Conservation (phyloP, 2,888 invertebrate genomes). For the Myopa testacea region DNA sequence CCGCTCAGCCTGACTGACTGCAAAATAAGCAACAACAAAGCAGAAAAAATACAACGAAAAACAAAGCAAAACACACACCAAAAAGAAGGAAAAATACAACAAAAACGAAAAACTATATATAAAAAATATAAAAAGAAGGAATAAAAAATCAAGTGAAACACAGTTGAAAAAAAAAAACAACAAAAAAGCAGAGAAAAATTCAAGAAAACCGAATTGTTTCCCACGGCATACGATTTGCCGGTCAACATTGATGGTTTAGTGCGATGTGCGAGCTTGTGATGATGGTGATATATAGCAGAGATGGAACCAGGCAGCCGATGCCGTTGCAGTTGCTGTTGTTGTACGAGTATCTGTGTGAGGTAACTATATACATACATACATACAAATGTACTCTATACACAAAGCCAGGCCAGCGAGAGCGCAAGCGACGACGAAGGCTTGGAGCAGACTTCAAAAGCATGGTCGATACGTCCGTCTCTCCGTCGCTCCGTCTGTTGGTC, state of each 20-base stretch:
- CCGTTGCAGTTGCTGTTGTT: constrained; percentile 7
- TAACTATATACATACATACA: neutral
- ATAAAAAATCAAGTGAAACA: constrained; percentile 53
- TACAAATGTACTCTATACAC: neutral
- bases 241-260: constrained; percentile 68
- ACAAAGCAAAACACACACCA: constrained; percentile 35
- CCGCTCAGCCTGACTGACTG: constrained; percentile 12
- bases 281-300: constrained; percentile 39
- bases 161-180: constrained; percentile 49
- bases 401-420: no score
- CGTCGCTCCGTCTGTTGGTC: neutral
- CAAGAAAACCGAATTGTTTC: constrained; percentile 70
- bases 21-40: constrained; percentile 37
- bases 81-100: constrained; percentile 29
- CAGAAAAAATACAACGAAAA: constrained; percentile 45
- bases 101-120: constrained; percentile 75
- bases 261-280: constrained; percentile 41
- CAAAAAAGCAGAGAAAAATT: constrained; percentile 54
- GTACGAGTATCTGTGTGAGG: constrained; percentile 4
- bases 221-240: constrained; percentile 71
- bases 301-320: constrained; percentile 28
- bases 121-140: constrained; percentile 71
- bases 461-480: neutral
- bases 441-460: constrained; percentile 20
- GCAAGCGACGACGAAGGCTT: neutral